Base-by-base conservation (phyloP, 1,140 invertebrate genomes). In the Bathynomus jamesi region DNA sequence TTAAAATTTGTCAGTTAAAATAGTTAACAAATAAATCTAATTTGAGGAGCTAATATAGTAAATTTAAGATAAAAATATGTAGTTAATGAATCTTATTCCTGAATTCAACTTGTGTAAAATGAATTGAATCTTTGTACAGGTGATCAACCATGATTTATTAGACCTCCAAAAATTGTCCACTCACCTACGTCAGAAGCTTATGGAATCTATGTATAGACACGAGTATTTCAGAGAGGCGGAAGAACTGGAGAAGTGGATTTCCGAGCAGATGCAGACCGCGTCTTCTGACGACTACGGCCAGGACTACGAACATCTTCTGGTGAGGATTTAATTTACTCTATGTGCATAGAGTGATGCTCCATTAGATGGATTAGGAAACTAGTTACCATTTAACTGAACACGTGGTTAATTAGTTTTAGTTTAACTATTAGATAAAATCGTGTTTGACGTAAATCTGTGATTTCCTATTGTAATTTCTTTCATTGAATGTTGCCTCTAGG, bases 281-380 rank as follows among this genome's bases (percentile, higher is more conserved):
- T 89, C 89, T 3, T 94, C 91, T 32, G 95, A 99, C 80, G 96
- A 99, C 81, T 98, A 95, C 82, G 96, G 96, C 5, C 92, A 94
- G 81, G 96, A 99, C 84, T 98, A 95, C 81, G 96, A 99, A 81
- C 96, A 99, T 84, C 82, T 98, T 28, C 82, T 95, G 83, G 89
- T 93, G 80, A 82, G 82, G 82, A 69, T 64, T 69, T n/a, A 53
- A 53, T 53, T n/a, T n/a, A n/a, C n/a, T n/a, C n/a, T n/a, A n/a
- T n/a, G n/a, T n/a, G n/a, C n/a, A n/a, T n/a, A n/a, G n/a, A n/a
- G 46, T 11, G 46, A 13, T 53, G 46, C 46, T 11, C 46, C 21
- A 11, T 21, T 53, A 11, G 46, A 53, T 53, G 46, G 46, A 21
- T 53, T 53, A 21, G 11, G 46, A 11, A 13, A 53, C 11, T 53